A percentile compares a stretch with the other conserved stretches of the same genome.
Evolutionary conservation across 1,140 invertebrate genomes (phyloP).

Genomic region (Ceratina australensis): DNA sequence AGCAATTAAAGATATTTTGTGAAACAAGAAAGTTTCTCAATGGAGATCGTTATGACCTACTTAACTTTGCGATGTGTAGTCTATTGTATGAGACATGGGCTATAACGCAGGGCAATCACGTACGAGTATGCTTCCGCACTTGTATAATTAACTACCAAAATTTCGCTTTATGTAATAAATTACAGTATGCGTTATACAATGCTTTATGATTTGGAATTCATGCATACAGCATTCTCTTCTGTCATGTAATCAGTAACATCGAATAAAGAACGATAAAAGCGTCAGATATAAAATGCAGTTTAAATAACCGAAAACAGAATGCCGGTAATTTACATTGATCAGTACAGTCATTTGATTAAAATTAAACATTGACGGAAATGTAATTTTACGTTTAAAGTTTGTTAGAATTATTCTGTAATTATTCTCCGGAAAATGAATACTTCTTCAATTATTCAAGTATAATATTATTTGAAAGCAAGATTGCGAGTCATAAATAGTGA

Average conservation of each 20-base stretch:
- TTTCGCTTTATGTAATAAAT: constrained; percentile 18
- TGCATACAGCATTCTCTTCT: not conserved
- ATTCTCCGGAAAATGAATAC: not conserved
- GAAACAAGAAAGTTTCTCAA: not conserved
- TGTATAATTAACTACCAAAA: constrained; percentile 7
- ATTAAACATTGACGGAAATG: too few species aligned
- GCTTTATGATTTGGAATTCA: not conserved
- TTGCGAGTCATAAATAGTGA: not conserved
- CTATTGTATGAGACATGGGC: not conserved
- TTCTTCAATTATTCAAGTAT: not conserved
- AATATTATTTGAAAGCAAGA: not conserved
- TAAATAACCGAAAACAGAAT: too few species aligned
- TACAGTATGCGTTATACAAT: not conserved
- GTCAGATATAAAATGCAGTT: too few species aligned
- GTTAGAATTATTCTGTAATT: too few species aligned
- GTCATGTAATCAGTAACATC: too few species aligned
- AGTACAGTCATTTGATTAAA: not conserved
- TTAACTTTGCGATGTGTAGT: constrained; percentile 11
- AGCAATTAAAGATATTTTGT: not conserved
- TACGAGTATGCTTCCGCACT: not conserved
- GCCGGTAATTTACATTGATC: too few species aligned
- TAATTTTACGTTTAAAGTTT: too few species aligned
- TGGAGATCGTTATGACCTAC: constrained; percentile 47
- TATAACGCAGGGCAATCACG: not conserved
- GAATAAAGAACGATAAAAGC: too few species aligned